Conservation (phyloP, 2,113 vertebrate genomes). For the Choloepus hoffmanni region DNA sequence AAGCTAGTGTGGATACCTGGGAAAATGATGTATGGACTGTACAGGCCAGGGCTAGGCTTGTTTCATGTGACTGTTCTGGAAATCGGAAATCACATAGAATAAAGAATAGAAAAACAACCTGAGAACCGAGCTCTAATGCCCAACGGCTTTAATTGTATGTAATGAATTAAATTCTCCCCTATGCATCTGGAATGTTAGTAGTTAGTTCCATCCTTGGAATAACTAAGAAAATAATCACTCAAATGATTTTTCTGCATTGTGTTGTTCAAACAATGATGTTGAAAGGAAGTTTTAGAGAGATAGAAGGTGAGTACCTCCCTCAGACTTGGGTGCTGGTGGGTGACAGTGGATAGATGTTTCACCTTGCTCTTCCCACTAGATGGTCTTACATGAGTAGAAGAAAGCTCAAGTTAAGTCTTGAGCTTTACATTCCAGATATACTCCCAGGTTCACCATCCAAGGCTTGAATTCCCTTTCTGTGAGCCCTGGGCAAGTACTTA, state of each 20-base stretch:
- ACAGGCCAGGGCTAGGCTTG: not conserved
- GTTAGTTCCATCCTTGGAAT: not conserved
- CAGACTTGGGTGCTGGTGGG: not conserved
- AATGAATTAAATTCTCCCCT: not conserved
- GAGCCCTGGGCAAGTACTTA: not conserved
- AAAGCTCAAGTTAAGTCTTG: not conserved
- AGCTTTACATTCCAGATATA: not conserved
- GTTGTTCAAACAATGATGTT: not conserved
- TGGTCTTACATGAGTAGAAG: not conserved
- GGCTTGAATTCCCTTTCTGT: not conserved
- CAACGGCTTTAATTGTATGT: not conserved
- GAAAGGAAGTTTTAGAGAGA: not conserved
- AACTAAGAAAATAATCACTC: constrained; percentile 14
- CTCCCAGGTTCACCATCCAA: not conserved
- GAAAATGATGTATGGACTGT: not conserved
- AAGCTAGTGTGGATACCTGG: not conserved
- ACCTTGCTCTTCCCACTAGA: not conserved
- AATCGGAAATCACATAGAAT: not conserved
- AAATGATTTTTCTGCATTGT: not conserved
- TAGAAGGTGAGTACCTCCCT: not conserved
- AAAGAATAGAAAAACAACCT: not conserved
- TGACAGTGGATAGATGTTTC: not conserved
- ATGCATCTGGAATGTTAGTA: not conserved
- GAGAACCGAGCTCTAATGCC: not conserved
- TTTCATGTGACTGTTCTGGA: not conserved